Conservation (phyloP, 2,797 vertebrate species). For the Rhadinocentrus ornatus region DNA sequence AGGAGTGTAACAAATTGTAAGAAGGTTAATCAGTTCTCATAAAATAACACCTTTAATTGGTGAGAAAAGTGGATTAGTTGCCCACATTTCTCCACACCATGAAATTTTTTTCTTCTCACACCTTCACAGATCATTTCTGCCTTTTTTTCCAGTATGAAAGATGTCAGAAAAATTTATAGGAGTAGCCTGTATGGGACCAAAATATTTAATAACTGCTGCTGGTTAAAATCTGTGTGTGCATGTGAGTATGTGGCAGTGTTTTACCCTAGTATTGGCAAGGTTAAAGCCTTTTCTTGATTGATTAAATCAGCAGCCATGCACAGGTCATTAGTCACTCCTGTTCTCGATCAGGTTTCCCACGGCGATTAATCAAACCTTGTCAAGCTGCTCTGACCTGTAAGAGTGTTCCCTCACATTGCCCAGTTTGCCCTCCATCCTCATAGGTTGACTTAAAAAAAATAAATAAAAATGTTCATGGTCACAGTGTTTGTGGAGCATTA, state of each 20-base stretch:
- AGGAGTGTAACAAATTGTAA: slow-evolving; percentile 24
- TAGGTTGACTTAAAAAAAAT: slow-evolving; percentile 34
- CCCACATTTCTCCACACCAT: slow-evolving; percentile 7
- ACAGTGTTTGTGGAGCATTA: slow-evolving; percentile 37
- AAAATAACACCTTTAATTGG: slow-evolving; percentile 25
- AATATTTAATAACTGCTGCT: slow-evolving; percentile 10
- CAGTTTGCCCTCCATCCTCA: slow-evolving; percentile 49
- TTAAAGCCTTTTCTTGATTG: slow-evolving; percentile 74
- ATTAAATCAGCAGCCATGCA: slow-evolving; percentile 75
- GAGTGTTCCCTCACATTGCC: slow-evolving; percentile 48
- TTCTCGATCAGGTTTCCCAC: slow-evolving; percentile 70
- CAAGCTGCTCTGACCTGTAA: slow-evolving; percentile 61
- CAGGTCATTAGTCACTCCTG: slow-evolving; percentile 75
- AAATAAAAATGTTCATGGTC: slow-evolving; percentile 22
- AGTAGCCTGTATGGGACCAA: not conserved
- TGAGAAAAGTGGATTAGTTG: slow-evolving; percentile 18
- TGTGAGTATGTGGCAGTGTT: slow-evolving; percentile 21
- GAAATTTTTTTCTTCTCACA: slow-evolving; percentile 2
- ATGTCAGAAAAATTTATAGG: not conserved
- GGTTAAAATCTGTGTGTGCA: slow-evolving; percentile 13
- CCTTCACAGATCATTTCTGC: not conserved
- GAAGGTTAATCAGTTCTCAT: slow-evolving; percentile 19
- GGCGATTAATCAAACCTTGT: slow-evolving; percentile 78
- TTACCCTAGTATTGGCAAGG: slow-evolving; percentile 63
- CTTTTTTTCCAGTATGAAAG: slow-evolving; percentile 4